Base-by-base conservation (phyloP, 2,113 vertebrate genomes). In the Lepus americanus region DNA sequence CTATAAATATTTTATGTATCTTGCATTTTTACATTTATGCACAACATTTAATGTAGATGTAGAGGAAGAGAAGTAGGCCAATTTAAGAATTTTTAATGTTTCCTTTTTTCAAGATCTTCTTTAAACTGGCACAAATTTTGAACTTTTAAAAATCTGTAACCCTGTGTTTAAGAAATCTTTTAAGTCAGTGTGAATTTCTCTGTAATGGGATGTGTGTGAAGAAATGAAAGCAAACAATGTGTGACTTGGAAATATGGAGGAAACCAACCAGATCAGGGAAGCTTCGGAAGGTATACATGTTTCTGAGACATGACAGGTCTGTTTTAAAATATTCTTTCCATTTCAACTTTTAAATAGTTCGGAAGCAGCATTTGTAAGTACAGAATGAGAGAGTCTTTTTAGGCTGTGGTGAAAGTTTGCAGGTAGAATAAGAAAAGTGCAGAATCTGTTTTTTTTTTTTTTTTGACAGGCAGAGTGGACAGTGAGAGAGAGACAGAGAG, bases 281-380 rank as follows among this genome's bases (percentile, higher is more conserved):
- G 22, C n/a, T 4, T 8, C 31, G 7, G 74, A 84, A 17, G 25
- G 23, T 76, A 44, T 31, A 5, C 55, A 6, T 39, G 16, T n/a
- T 44, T 4, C 53, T 27, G 29, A 22, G 27, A 13, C 29, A 69
- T 6, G 90, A 81, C 20, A 78, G 70, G 59, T 80, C 90, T 83
- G 33, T 90, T 89, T 93, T 59, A 51, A 4, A 11, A 16, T 81
- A 88, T 95, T 76, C 33, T 94, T 87, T 61, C 1, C 23, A 69
- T 86, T 73, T 72, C 49, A 89, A 85, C 44, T 89, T 88, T 95
- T 95, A 79, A 93, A 87, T 33, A 83, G 76, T 81, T 88, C 39
- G 92, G 87, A 84, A 64, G 20, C 90, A 33, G 11, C 73, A 39
- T 85, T 95, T 90, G 36, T 29, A 82, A 55, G 73, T 63, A 29